Base-by-base conservation (phyloP, 2,797 vertebrate genomes). In the Microctenopoma lineatum region DNA sequence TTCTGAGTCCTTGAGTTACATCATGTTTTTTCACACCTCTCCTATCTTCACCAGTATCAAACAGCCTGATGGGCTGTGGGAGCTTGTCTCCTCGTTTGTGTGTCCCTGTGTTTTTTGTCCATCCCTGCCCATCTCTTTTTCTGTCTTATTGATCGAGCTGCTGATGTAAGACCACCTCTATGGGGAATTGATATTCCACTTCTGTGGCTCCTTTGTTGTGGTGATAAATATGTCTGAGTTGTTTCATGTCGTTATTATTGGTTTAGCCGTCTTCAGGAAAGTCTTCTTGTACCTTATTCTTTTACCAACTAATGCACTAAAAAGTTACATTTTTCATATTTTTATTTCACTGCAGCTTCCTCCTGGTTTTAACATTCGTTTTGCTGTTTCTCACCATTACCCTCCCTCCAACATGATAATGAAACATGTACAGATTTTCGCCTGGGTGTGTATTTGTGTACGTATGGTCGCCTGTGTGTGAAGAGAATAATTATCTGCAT, bases 1-100 rank as follows among this genome's bases (percentile, higher is more conserved):
- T 61, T 79, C 38, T 63, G 25, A 71, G 56, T 66, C 63, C 56
- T 55, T 6, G 57, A 26, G 66, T 86, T 83, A 48, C 66, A 48
- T 77, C 72, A 85, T 70, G 13, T n/a, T 70, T 60, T 74, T 61
- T 61, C 46, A 73, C 77, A 63, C 75, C 34, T 70, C 55, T n/a
- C 4, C 56, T 21, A n/a, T 73, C 55, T 63, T 36, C 25, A 2
- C 13, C 7, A 16, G 64, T 39, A 59, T 21, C 42, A 21, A 63
- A 67, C 1, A 0, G 36, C 18, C 57, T 42, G 39, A 57, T 56
- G 39, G 4, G 5, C 12, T 15, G 42, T 16, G 7, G 16, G 8
- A 21, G 25, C 45, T 5, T 47, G 18, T 25, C 16, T 46, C 3
- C n/a, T 46, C 11, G n/a, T 21, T 9, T 44, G 42, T n/a, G 6